These are phyloP conservation scores for Anoura caudifer DNA, from an alignment of 2,113 vertebrate genomes.

Conservation along the genomic window DNA sequence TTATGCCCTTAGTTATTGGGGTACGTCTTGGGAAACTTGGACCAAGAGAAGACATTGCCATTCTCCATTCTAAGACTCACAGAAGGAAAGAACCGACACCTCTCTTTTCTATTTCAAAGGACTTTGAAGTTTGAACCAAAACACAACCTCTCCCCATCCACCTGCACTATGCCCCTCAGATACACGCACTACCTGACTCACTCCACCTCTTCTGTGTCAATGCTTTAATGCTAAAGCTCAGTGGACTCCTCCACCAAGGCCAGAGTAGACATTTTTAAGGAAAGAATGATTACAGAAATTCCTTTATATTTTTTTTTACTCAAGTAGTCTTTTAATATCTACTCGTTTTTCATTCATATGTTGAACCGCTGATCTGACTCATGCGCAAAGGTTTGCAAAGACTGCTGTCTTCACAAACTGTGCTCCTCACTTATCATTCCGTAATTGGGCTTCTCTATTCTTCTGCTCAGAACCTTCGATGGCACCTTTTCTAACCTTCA, in stretches of 20 bases:
- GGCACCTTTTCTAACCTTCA: slow-evolving; percentile 38
- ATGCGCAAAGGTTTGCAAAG: background rate
- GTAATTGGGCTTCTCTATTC: background rate
- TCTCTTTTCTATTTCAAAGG: slow-evolving; percentile 23
- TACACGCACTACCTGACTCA: background rate
- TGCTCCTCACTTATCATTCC: background rate
- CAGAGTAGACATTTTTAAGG: background rate
- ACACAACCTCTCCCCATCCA: background rate
- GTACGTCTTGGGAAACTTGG: background rate
- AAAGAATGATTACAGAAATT: background rate
- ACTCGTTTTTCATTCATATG: background rate
- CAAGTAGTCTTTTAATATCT: background rate
- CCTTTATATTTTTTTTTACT: background rate
- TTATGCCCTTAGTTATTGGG: background rate
- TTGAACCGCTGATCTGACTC: background rate
- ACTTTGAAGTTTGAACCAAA: background rate
- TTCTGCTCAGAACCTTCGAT: background rate
- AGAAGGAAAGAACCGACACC: background rate
- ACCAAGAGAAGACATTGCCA: background rate
- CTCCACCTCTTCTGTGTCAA: background rate
- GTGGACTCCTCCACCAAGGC: background rate
- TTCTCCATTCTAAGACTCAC: background rate
- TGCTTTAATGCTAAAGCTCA: background rate
- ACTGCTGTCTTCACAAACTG: slow-evolving; percentile 15
- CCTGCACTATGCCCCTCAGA: background rate